Base-by-base conservation (phyloP, 1,140 invertebrate genomes). In the Euglossa dilemma region DNA sequence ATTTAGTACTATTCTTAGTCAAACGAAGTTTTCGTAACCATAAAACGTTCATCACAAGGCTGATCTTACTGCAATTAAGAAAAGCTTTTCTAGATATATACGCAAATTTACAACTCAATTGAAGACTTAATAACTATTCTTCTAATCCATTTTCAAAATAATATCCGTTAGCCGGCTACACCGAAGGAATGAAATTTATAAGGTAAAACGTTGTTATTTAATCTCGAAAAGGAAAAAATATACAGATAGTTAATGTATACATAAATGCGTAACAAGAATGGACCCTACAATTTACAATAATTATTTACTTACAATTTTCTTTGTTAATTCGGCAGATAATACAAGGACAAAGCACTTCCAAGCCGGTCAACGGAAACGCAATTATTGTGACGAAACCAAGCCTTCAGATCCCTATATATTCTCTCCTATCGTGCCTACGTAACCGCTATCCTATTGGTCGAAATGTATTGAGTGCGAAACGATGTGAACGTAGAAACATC, bases 221-320 rank as follows among this genome's bases (percentile, higher is more conserved):
- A 63, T 57, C 23, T 28, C n/a, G n/a, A n/a, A n/a, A 43, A 14
- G 6, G 8, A 20, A 54, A 8, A 54, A 23, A 54, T 28, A 8
- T 54, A 52, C 0, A 47, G 11, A 43, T 28, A 20, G 7, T 20
- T 20, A 36, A 0, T 1, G 4, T 14, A 56, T 16, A 56, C 36
- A 56, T 0, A 20, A 6, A 54, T 73, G 11, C 4, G 4, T 36
- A 7, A 20, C 8, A 20, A 20, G 18, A 6, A 45, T 20, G 16
- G 12, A 59, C 4, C 11, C 16, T 0, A 67, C 6, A 18, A 20
- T 25, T n/a, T 12, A 47, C 4, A 12, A n/a, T 12, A 67, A 47
- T 25, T 8, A n/a, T 6, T 23, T 78, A 78, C 75, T 67, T 67
- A 78, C 75, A 43, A 18, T 54, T 54, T 36, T 20, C 25, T 20